phyloP scores from a whole-genome alignment of 1,140 invertebrate genomes.

The Triops cancriformis region DNA sequence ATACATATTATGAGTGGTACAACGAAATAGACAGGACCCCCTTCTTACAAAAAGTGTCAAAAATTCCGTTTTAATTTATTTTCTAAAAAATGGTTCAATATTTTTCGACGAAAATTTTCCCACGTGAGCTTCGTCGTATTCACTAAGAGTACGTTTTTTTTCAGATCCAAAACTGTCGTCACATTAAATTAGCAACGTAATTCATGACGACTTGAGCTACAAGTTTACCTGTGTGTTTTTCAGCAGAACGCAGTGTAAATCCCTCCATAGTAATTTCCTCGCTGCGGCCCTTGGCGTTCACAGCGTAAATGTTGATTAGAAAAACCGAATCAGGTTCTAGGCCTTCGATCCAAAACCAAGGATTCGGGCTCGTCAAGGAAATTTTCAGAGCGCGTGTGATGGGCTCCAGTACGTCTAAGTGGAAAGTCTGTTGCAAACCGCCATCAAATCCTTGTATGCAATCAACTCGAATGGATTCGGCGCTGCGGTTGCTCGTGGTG shows the following conservation, averaged over 20 bases:
- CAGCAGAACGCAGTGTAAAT: slow-evolving; percentile 64
- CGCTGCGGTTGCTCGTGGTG: slow-evolving; percentile 69
- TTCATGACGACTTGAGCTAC: too few relatives aligned
- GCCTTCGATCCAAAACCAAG: slow-evolving; percentile 34
- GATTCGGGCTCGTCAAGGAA: slow-evolving; percentile 31
- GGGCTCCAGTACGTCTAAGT: slow-evolving; percentile 50
- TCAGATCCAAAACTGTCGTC: too few relatives aligned
- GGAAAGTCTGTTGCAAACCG: slow-evolving; percentile 61
- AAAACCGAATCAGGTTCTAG: slow-evolving; percentile 45
- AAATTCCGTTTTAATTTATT: too few relatives aligned
- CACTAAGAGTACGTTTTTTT: too few relatives aligned
- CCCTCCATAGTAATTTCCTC: slow-evolving; percentile 66
- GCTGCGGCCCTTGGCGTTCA: slow-evolving; percentile 75
- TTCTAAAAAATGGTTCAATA: too few relatives aligned
- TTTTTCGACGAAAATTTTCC: too few relatives aligned
- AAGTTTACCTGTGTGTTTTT: slow-evolving; percentile 68
- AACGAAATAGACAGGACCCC: too few relatives aligned
- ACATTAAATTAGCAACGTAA: too few relatives aligned
- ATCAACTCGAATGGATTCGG: slow-evolving; percentile 56
- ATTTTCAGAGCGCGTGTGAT: slow-evolving; percentile 2
- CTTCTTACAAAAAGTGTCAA: too few relatives aligned
- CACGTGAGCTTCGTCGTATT: too few relatives aligned
- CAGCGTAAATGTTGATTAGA: slow-evolving; percentile 66
- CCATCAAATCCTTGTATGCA: slow-evolving; percentile 55
- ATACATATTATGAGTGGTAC: too few relatives aligned